phyloP scores from a whole-genome alignment of 2,113 vertebrate genomes.

The Prionailurus bengalensis region DNA sequence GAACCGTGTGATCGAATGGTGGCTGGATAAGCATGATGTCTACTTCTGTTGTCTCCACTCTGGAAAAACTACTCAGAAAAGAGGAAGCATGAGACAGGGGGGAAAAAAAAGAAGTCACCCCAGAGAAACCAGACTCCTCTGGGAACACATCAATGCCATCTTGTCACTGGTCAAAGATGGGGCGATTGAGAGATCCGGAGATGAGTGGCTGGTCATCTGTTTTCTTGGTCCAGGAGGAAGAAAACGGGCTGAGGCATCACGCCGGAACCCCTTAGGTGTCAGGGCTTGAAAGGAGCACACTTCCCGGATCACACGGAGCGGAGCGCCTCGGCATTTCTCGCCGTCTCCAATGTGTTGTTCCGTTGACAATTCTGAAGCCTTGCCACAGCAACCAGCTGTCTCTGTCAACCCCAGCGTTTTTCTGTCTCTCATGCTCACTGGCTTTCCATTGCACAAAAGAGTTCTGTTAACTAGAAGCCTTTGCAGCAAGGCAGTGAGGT shows the following conservation, averaged over 20 bases:
- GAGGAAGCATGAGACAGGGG: not conserved
- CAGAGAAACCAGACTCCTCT: not conserved
- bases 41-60: not conserved
- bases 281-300: not conserved
- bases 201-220: not conserved
- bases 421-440: not conserved
- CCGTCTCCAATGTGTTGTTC: constrained; percentile 58
- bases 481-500: constrained; percentile 73
- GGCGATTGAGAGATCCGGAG: not conserved
- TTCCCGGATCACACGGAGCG: not conserved
- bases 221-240: not conserved
- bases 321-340: constrained; percentile 67
- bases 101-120: not conserved
- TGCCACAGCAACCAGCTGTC: constrained; percentile 71
- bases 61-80: not conserved
- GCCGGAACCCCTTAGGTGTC: not conserved
- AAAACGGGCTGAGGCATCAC: not conserved
- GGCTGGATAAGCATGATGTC: not conserved
- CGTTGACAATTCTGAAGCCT: constrained; percentile 70
- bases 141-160: constrained; percentile 44
- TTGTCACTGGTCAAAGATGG: not conserved
- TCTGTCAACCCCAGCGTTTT: constrained; percentile 64
- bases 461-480: constrained; percentile 83
- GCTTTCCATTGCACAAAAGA: constrained; percentile 18
- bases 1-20: not conserved